Evolutionary conservation across 2,888 invertebrate genomes (phyloP).

Genomic region (Lasioglossum leucozonium): DNA sequence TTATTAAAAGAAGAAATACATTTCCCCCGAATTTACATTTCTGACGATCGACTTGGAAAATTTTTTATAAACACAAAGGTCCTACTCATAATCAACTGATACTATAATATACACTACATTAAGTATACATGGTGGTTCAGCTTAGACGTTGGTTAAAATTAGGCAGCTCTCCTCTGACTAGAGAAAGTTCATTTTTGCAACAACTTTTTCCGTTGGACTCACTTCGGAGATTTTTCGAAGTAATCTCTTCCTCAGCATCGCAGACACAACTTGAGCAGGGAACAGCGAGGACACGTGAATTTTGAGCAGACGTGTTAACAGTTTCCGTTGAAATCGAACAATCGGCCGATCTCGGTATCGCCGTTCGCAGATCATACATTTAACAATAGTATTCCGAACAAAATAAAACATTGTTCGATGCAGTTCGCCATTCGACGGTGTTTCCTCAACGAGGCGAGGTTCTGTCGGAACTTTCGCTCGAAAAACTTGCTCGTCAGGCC

Average conservation of each 20-base stretch:
- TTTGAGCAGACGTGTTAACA: background rate
- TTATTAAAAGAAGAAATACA: no score
- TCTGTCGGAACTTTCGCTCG: constrained; percentile 29
- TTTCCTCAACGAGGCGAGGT: constrained; percentile 22
- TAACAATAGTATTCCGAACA: background rate
- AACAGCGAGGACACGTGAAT: background rate
- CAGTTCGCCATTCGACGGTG: constrained; percentile 9
- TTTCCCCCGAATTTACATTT: no score
- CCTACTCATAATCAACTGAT: no score
- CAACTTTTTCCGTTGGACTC: no score
- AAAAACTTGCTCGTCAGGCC: constrained; percentile 42
- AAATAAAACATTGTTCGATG: background rate
- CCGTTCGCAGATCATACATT: background rate
- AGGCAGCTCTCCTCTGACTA: no score
- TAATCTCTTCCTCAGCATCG: background rate
- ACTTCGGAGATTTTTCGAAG: background rate
- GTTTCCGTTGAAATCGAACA: background rate
- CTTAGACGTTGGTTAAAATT: no score
- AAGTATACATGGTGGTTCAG: no score
- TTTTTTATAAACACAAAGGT: no score
- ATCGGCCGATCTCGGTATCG: background rate
- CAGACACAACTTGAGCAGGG: background rate
- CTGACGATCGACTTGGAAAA: no score
- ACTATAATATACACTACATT: no score
- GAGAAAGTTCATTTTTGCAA: no score